These are phyloP conservation scores for Hymenochirus boettgeri DNA, from an alignment of 2,113 vertebrate species.

Conservation along the genomic window DNA sequence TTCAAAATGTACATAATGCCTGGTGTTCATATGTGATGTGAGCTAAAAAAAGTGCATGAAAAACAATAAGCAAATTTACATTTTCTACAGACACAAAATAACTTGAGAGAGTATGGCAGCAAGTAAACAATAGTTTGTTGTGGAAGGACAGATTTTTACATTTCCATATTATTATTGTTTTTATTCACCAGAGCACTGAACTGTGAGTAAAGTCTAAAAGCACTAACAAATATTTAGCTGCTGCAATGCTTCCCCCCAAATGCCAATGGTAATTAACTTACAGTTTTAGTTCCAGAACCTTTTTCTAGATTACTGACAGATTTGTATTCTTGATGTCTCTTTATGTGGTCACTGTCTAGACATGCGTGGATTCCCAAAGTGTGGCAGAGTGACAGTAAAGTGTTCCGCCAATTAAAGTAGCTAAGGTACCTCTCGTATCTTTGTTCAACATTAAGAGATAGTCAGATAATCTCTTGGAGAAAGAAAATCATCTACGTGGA, in stretches of 20 bases:
- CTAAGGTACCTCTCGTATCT: slow-evolving; percentile 88
- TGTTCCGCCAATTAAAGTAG: slow-evolving; percentile 92
- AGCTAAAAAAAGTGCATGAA: slow-evolving; percentile 50
- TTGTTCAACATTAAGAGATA: slow-evolving; percentile 90
- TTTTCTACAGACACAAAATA: slow-evolving; percentile 55
- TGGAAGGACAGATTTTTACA: slow-evolving; percentile 48
- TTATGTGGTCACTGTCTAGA: slow-evolving; percentile 86
- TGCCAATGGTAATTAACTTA: slow-evolving; percentile 34
- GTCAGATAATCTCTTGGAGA: slow-evolving; percentile 89
- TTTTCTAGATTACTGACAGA: slow-evolving; percentile 88
- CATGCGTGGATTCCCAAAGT: slow-evolving; percentile 97
- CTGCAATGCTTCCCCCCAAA: slow-evolving; percentile 50
- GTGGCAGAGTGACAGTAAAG: slow-evolving; percentile 87
- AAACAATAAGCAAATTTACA: slow-evolving; percentile 53
- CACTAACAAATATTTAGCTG: no score
- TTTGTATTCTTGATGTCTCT: slow-evolving; percentile 89
- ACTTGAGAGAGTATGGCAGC: slow-evolving; percentile 56
- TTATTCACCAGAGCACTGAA: no score
- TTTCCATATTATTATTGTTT: slow-evolving; percentile 54
- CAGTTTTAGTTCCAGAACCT: slow-evolving; percentile 87
- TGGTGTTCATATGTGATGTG: slow-evolving; percentile 21
- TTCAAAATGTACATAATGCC: slow-evolving; percentile 44
- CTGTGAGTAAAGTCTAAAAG: no score
- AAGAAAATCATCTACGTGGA: slow-evolving; percentile 90
- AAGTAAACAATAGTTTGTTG: slow-evolving; percentile 49